Percentiles rank a stretch among this genome's conserved stretches.
Conservation (phyloP, 2,797 vertebrate genomes). For the Aulostomus chinensis region DNA sequence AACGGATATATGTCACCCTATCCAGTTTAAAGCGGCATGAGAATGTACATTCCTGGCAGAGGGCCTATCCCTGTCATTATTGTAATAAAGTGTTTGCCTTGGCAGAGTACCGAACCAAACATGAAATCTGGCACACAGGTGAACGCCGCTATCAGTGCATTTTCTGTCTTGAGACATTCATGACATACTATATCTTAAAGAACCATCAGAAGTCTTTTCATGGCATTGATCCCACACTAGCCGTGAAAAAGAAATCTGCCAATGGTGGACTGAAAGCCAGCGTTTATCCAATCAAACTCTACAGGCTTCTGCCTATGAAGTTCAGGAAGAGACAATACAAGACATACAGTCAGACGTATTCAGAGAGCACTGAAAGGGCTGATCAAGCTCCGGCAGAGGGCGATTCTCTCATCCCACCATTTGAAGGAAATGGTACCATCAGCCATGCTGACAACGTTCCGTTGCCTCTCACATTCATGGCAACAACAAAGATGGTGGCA, state of each 20-base stretch:
- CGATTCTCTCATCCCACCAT: conserved; percentile 77
- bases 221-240: conserved; percentile 93
- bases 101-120: conserved; percentile 97
- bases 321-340: conserved; percentile 92
- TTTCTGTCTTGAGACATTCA: conserved; percentile 97
- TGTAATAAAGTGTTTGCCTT: conserved; percentile 98
- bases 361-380: conserved; percentile 72
- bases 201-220: conserved; percentile 99
- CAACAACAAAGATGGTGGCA: conserved; percentile 79
- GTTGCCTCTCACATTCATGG: conserved; percentile 83
- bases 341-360: conserved; percentile 86
- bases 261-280: conserved; percentile 91
- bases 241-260: conserved; percentile 91
- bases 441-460: conserved; percentile 57
- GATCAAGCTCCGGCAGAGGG: conserved; percentile 73
- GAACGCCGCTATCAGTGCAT: conserved; percentile 98
- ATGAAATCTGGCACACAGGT: conserved; percentile 98
- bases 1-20: conserved; percentile 92
- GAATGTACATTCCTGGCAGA: conserved; percentile 97
- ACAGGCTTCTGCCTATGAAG: conserved; percentile 96
- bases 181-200: conserved; percentile 98
- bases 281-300: conserved; percentile 96
- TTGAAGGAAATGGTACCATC: conserved; percentile 71
- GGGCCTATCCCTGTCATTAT: conserved; percentile 97
- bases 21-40: conserved; percentile 96